These are phyloP conservation scores for Thysanoteuthis rhombus DNA, from an alignment of 2,888 invertebrate genomes.

Conservation along the genomic window DNA sequence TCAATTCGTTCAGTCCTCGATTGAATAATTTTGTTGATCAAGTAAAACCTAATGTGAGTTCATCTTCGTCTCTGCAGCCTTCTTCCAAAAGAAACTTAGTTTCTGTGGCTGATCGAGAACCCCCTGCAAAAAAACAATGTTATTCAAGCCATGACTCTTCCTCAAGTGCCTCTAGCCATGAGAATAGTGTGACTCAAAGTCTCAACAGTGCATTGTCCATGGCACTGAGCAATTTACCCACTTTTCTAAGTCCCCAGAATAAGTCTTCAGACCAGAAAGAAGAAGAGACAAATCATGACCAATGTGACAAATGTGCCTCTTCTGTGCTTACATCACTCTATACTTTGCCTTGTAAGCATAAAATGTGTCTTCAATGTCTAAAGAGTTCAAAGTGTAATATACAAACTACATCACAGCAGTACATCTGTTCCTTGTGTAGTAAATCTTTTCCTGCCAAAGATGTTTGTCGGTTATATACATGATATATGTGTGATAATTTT, in stretches of 20 bases:
- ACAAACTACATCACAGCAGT: not conserved
- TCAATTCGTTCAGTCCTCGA: not conserved
- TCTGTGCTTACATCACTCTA: slow-evolving; percentile 35
- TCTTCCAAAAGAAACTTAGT: not conserved
- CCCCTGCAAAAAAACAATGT: not conserved
- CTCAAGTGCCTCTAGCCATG: slow-evolving; percentile 38
- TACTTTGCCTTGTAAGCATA: slow-evolving; percentile 44
- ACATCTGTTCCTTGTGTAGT: not conserved
- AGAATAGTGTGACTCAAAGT: slow-evolving; percentile 43
- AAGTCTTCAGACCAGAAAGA: not conserved
- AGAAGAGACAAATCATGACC: slow-evolving; percentile 22
- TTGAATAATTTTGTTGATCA: not conserved
- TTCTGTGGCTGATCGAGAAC: not conserved
- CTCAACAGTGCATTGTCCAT: slow-evolving; percentile 47
- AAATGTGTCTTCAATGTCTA: slow-evolving; percentile 44
- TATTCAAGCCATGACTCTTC: not conserved
- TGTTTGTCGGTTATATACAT: not conserved
- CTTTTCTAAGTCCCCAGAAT: slow-evolving; percentile 40
- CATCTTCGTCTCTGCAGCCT: not conserved
- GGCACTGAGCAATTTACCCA: slow-evolving; percentile 47
- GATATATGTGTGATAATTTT: too few relatives aligned
- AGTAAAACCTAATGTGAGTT: not conserved
- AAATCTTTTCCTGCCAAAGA: not conserved
- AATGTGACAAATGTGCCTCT: slow-evolving; percentile 20
- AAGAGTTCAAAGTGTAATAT: not conserved